Conservation (phyloP, 2,113 vertebrate species). For the Anolis carolinensis region DNA sequence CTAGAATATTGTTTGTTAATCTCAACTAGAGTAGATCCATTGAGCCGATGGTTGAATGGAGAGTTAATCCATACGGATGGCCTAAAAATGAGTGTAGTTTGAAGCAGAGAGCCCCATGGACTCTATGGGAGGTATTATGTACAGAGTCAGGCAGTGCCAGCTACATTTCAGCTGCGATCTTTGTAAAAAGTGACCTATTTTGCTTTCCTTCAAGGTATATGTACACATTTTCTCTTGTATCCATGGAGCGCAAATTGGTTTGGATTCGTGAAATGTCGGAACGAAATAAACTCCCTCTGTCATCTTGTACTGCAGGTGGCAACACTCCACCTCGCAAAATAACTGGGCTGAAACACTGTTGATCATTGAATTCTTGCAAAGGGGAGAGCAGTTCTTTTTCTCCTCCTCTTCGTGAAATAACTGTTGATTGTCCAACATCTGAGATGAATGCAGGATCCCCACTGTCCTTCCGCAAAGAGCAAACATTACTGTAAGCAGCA, state of each 20-base stretch:
- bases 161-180: too few species aligned
- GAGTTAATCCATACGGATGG: too few species aligned
- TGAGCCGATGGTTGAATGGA: too few species aligned
- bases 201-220: constrained; percentile 16
- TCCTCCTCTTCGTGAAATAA: constrained; percentile 10
- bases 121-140: too few species aligned
- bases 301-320: constrained; percentile 12
- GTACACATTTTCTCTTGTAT: constrained; percentile 15
- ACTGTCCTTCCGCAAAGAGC: constrained; percentile 28
- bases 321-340: neutral
- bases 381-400: neutral
- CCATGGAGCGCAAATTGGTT: neutral
- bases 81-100: too few species aligned
- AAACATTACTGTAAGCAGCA: constrained; percentile 51
- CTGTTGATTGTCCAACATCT: neutral
- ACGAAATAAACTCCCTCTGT: constrained; percentile 3
- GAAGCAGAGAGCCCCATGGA: too few species aligned
- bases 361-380: neutral
- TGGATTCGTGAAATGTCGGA: constrained; percentile 36
- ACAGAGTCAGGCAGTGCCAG: too few species aligned
- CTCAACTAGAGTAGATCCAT: too few species aligned
- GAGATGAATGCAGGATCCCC: constrained; percentile 30
- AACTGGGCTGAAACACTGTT: neutral
- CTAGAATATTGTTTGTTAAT: too few species aligned
- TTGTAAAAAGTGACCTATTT: too few species aligned